Conservation (phyloP, 2,797 vertebrate genomes). For the Percopsis omiscomaycus region DNA sequence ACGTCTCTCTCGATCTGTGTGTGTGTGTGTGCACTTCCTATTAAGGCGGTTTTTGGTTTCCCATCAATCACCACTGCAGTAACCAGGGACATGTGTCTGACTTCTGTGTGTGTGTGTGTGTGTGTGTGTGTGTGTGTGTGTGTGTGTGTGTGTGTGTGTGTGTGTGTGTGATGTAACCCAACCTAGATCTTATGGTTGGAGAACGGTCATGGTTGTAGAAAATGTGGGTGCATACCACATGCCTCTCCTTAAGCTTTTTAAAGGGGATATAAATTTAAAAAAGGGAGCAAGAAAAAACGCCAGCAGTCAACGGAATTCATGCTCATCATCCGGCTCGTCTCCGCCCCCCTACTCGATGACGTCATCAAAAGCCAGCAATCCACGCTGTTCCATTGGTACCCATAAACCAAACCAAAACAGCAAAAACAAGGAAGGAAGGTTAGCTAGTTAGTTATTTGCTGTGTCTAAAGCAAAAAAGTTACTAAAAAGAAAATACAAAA, state of each 20-base stretch:
- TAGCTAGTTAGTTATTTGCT: too few relatives aligned
- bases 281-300: too few relatives aligned
- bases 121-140: not conserved
- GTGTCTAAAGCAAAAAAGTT: too few relatives aligned
- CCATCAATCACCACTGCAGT: slow-evolving; percentile 69
- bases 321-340: too few relatives aligned
- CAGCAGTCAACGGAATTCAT: too few relatives aligned
- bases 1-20: slow-evolving; percentile 12
- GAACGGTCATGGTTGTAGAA: slow-evolving; percentile 22
- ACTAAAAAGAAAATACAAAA: too few relatives aligned
- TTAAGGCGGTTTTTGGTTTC: slow-evolving; percentile 70
- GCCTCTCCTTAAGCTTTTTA: not conserved
- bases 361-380: too few relatives aligned
- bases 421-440: too few relatives aligned
- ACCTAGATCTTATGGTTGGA: slow-evolving; percentile 39
- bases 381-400: too few relatives aligned
- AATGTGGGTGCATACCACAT: slow-evolving; percentile 1
- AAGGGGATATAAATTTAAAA: too few relatives aligned
- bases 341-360: too few relatives aligned
- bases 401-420: too few relatives aligned
- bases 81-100: slow-evolving; percentile 68
- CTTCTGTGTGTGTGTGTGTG: slow-evolving; percentile 1
- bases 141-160: slow-evolving; percentile 5
- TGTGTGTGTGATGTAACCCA: slow-evolving; percentile 31
- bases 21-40: slow-evolving; percentile 9